phyloP scores from a whole-genome alignment of 2,797 vertebrate genomes.

The Xiphophorus birchmanni region DNA sequence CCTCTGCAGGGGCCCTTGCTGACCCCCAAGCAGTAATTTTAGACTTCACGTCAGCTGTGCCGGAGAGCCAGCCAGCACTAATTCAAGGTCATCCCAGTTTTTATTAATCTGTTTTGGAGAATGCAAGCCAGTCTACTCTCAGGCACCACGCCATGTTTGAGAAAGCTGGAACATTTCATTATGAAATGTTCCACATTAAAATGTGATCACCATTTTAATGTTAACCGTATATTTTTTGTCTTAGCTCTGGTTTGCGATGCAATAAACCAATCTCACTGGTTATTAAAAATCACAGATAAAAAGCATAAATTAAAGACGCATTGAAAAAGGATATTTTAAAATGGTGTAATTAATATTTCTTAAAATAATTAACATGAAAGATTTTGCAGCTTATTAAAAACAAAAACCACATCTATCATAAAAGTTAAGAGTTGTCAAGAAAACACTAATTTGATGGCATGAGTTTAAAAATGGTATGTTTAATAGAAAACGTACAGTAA shows the following conservation, averaged over 20 bases:
- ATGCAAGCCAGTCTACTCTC: constrained; percentile 56
- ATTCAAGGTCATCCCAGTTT: constrained; percentile 78
- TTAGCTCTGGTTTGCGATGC: background rate
- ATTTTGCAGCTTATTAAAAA: background rate
- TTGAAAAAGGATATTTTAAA: background rate
- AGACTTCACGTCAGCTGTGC: constrained; percentile 77
- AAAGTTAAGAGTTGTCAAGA: background rate
- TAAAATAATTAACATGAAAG: background rate
- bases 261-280: background rate
- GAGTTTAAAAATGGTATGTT: background rate
- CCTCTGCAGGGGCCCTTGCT: constrained; percentile 64
- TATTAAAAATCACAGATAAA: background rate
- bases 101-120: constrained; percentile 71
- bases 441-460: background rate
- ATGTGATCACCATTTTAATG: background rate
- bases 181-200: no score
- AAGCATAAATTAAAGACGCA: background rate
- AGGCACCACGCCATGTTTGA: constrained; percentile 47
- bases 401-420: background rate
- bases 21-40: constrained; percentile 84
- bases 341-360: background rate
- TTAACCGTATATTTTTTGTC: background rate
- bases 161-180: constrained; percentile 7
- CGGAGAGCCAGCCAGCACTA: constrained; percentile 70
- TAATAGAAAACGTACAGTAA: background rate